phyloP scores from a whole-genome alignment of 2,888 invertebrate species.

The Lasioglossum calceatum region DNA sequence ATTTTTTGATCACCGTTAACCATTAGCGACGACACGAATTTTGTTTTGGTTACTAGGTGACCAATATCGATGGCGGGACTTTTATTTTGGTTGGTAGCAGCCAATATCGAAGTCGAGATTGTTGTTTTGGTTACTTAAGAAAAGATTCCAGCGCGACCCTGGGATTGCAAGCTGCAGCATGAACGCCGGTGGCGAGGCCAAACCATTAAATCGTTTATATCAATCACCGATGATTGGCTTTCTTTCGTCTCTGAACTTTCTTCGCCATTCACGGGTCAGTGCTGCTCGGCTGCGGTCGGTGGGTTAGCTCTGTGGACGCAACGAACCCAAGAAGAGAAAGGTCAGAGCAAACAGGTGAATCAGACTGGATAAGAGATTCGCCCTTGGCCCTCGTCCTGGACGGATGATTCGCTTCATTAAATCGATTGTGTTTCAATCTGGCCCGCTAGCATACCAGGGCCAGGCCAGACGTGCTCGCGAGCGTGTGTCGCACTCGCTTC shows the following conservation, averaged over 20 bases:
- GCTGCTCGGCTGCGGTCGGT: background rate
- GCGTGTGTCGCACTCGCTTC: conserved; percentile 35
- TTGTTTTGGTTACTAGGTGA: background rate
- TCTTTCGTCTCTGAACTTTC: conserved; percentile 63
- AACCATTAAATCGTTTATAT: conserved; percentile 64
- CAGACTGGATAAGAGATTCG: conserved; percentile 78
- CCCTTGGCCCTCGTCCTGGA: conserved; percentile 78
- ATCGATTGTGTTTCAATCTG: conserved; percentile 81
- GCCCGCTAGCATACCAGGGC: conserved; percentile 58
- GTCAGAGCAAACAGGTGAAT: conserved; percentile 76
- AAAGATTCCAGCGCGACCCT: background rate
- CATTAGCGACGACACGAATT: background rate
- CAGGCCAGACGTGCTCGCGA: conserved; percentile 58
- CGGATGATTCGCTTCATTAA: conserved; percentile 78
- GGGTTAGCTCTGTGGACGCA: conserved; percentile 27
- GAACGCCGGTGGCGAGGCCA: conserved; percentile 28
- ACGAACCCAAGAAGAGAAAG: conserved; percentile 45
- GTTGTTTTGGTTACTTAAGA: background rate
- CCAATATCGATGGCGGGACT: background rate
- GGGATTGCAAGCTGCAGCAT: conserved; percentile 12
- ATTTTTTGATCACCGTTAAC: background rate
- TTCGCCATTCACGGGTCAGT: conserved; percentile 59
- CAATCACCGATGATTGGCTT: conserved; percentile 67
- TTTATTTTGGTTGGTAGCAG: background rate
- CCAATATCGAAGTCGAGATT: background rate